phyloP scores from a whole-genome alignment of 2,888 invertebrate species.

The Drosophila demipolita region DNA sequence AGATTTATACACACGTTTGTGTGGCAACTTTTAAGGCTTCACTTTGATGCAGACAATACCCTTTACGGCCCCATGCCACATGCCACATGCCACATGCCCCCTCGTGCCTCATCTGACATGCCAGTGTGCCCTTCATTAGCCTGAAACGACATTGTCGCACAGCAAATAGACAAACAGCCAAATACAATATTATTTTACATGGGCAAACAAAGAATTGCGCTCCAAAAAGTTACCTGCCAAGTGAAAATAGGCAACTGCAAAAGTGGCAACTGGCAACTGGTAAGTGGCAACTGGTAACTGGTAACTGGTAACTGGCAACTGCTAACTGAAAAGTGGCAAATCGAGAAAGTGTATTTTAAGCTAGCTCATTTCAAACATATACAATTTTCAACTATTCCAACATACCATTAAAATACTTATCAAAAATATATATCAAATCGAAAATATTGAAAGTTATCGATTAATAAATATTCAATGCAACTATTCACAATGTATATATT shows the following conservation, averaged over 20 bases:
- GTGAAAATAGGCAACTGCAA: neutral
- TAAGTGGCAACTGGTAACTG: neutral
- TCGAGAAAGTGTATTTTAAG: neutral
- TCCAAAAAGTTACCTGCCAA: neutral
- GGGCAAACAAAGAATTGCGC: slow-evolving; percentile 56
- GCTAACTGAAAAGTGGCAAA: neutral
- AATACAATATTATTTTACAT: slow-evolving; percentile 71
- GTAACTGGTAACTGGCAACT: too few species aligned
- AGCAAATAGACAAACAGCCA: slow-evolving; percentile 47
- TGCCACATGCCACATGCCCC: neutral
- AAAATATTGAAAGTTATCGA: too few species aligned
- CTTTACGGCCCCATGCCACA: neutral
- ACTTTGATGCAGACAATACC: slow-evolving; percentile 4
- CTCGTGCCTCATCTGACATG: neutral
- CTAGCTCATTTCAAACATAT: neutral
- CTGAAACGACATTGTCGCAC: slow-evolving; percentile 49
- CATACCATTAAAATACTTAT: too few species aligned
- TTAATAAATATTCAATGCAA: too few species aligned
- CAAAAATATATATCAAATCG: too few species aligned
- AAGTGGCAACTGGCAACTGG: neutral
- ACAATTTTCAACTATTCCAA: neutral
- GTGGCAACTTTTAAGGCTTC: slow-evolving; percentile 8
- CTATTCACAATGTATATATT: neutral
- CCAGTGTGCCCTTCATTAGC: slow-evolving; percentile 61
- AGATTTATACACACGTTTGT: neutral